phyloP scores from a whole-genome alignment of 2,113 vertebrate species.

The Pterocles gutturalis region DNA sequence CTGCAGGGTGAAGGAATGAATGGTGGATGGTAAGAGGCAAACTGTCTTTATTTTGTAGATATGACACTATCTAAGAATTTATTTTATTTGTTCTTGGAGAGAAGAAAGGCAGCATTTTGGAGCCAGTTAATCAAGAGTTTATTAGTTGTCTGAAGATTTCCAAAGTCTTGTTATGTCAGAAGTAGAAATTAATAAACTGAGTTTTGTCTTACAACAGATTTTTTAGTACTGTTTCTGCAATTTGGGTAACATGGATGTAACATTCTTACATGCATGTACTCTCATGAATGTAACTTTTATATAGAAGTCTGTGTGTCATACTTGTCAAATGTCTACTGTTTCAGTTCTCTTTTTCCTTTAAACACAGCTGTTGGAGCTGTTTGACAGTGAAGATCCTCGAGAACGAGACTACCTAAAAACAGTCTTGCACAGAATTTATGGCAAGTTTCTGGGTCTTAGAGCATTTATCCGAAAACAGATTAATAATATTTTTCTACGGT shows the following conservation, averaged over 20 bases:
- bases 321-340: background rate
- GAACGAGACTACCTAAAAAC: conserved; percentile 99
- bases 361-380: conserved; percentile 93
- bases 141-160: background rate
- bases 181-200: background rate
- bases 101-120: background rate
- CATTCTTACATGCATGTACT: background rate
- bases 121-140: background rate
- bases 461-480: conserved; percentile 99
- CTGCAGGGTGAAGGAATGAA: background rate
- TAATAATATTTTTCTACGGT: conserved; percentile 99
- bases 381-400: conserved; percentile 98
- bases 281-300: background rate
- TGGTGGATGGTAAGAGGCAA: background rate
- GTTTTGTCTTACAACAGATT: background rate
- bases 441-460: conserved; percentile 99
- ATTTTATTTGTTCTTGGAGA: background rate
- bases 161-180: background rate
- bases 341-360: conserved; percentile 48
- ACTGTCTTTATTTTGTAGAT: background rate
- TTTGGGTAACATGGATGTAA: background rate
- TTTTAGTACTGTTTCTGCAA: background rate
- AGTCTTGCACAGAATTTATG: conserved; percentile 99
- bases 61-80: background rate
- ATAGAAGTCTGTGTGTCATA: background rate